Evolutionary conservation across 2,888 invertebrate species (phyloP).

Genomic region (Sphinx pinastri): DNA sequence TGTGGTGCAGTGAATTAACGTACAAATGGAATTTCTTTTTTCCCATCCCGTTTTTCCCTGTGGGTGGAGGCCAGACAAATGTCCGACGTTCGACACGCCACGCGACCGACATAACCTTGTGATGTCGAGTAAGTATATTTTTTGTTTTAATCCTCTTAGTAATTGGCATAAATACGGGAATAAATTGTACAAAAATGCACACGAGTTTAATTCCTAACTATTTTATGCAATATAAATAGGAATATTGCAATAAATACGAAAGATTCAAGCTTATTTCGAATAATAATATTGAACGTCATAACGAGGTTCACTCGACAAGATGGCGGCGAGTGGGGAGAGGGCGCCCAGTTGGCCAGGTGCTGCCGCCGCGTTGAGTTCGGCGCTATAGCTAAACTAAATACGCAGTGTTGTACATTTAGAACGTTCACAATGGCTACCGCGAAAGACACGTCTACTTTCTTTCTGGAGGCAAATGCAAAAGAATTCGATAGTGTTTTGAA

Average conservation of each 20-base stretch:
- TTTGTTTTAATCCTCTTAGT: constrained; percentile 54
- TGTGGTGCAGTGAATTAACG: constrained; percentile 63
- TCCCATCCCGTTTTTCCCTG: constrained; percentile 72
- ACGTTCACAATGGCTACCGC: constrained; percentile 91
- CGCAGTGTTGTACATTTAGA: constrained; percentile 84
- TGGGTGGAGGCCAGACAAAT: constrained; percentile 79
- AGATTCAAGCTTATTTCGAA: constrained; percentile 63
- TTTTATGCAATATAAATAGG: constrained; percentile 39
- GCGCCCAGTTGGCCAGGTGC: constrained; percentile 84
- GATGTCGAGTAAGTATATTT: constrained; percentile 76
- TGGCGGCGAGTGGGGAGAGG: constrained; percentile 83
- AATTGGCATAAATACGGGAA: constrained; percentile 38
- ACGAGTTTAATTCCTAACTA: constrained; percentile 32
- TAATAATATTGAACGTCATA: constrained; percentile 82
- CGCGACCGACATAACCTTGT: constrained; percentile 81
- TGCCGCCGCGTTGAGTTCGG: constrained; percentile 85
- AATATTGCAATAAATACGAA: constrained; percentile 46
- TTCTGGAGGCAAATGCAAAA: constrained; percentile 93
- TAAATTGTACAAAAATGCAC: constrained; percentile 32
- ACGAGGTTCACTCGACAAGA: constrained; percentile 77
- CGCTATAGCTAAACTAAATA: constrained; percentile 83
- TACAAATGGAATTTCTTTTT: constrained; percentile 67
- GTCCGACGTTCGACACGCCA: constrained; percentile 76
- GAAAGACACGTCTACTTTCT: constrained; percentile 97
- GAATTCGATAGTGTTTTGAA: constrained; percentile 95